Evolutionary conservation across 2,113 vertebrate genomes (phyloP), one percentile per base, ranked within the genome.

Genomic region (Xenopus borealis): DNA sequence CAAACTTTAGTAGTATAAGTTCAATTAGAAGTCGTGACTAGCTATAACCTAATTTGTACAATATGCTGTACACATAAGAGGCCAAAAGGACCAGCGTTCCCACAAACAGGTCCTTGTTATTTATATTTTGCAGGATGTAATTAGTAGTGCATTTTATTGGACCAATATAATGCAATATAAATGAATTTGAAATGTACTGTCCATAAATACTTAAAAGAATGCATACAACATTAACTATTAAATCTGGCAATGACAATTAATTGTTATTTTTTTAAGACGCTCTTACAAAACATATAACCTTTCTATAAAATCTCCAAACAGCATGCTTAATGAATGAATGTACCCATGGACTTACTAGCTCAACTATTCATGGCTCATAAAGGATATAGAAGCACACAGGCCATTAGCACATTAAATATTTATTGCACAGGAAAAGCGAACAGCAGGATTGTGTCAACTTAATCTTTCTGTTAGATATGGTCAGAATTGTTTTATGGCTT

Each of bases 401-500:
- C 50, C 72, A 58, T 66, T 74, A 58, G 63, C 19, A 74, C 66
- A 74, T 74, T 66, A 66, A 74, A 74, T 66, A 74, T 74, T 74
- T 74, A 74, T 66, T 66, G 40, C 11, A 45, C 67, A 50, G 18
- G 55, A 58, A 66, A 46, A 66, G 45, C 18, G 30, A 79, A 71
- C 53, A 71, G 53, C 72, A 45, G 46, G 45, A 59, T 10, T 66
- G 13, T 74, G 63, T 66, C 52, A 66, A 50, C 6, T 55, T 73
- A 55, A 65, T 72, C 50, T 73, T 62, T 16, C 52, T 66, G 20
- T 53, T 58, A 62, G 46, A 50, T 50, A 13, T 50, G 14, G 20
- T 33, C 47, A 62, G 33, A 50, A 9, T 50, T 50, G 14, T 12
- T 16, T 50, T 12, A 50, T 16, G 11, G 14, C 47, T 13, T 16